Conservation (phyloP, 2,888 invertebrate species). For the Aquatica leii region DNA sequence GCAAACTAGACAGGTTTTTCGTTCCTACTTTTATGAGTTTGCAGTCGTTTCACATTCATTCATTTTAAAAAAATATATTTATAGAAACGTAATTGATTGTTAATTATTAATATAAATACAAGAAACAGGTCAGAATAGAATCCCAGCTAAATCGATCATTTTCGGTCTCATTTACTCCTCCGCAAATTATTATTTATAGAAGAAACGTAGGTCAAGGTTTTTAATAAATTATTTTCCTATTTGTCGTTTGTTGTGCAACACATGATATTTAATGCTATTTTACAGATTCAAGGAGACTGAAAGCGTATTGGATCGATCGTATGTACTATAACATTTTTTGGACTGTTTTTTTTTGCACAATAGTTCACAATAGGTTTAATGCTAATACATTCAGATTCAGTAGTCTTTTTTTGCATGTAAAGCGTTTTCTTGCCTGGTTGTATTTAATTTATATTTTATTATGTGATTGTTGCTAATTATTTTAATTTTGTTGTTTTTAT, state of each 20-base stretch:
- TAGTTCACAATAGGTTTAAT: slow-evolving; percentile 45
- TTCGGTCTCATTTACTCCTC: slow-evolving; percentile 27
- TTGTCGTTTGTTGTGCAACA: too few species aligned
- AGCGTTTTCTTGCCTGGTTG: not conserved
- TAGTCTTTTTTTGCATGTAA: not conserved
- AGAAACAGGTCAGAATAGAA: slow-evolving; percentile 14
- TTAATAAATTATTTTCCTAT: too few species aligned
- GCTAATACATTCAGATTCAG: slow-evolving; percentile 42
- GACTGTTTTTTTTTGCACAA: slow-evolving; percentile 58
- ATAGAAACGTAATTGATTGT: slow-evolving; percentile 3
- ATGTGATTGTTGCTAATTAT: slow-evolving; percentile 2
- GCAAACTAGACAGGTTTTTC: too few species aligned
- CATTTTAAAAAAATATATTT: not conserved
- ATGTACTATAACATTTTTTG: slow-evolving; percentile 70
- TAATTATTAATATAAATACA: slow-evolving; percentile 19
- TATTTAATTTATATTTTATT: not conserved
- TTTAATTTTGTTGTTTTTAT: not conserved
- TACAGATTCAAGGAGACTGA: slow-evolving; percentile 88
- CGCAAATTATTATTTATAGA: slow-evolving; percentile 10
- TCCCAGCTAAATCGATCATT: slow-evolving; percentile 34
- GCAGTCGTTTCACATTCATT: not conserved
- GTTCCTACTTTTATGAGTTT: not conserved
- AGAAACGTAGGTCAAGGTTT: not conserved
- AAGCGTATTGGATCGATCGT: slow-evolving; percentile 84
- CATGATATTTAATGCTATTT: slow-evolving; percentile 57